Conservation (phyloP, 2,113 vertebrate genomes). For the Herpetotheres cachinnans region DNA sequence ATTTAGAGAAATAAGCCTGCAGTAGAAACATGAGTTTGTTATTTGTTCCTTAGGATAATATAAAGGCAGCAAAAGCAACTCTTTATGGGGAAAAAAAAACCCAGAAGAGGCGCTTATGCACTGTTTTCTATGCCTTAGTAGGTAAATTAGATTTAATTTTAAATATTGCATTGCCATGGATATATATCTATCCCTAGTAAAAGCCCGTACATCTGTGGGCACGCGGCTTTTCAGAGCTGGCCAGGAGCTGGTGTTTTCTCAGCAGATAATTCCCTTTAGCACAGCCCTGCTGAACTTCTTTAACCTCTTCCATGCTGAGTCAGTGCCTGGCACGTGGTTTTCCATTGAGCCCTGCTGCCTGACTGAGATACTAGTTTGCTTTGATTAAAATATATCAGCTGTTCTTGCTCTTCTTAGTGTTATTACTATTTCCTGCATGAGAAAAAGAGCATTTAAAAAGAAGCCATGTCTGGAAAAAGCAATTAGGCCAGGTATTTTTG, state of each 20-base stretch:
- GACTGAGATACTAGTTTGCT: neutral
- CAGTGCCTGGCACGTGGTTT: neutral
- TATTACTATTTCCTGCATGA: neutral
- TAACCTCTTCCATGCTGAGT: neutral
- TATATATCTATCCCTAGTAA: neutral
- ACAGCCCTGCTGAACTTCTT: neutral
- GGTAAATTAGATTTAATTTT: neutral
- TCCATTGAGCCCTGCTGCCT: neutral
- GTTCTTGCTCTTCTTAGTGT: neutral
- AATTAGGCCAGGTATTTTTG: neutral
- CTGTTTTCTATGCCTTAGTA: neutral
- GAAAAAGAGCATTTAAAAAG: neutral
- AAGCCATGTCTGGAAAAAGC: neutral
- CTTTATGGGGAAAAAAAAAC: neutral
- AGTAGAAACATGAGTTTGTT: neutral
- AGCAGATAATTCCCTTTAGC: neutral
- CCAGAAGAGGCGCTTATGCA: neutral
- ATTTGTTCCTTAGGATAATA: neutral
- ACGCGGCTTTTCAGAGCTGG: neutral
- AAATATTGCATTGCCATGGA: fast-evolving
- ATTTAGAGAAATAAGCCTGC: neutral
- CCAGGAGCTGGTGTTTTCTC: neutral
- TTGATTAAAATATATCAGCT: slow-evolving; percentile 16
- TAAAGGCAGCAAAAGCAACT: neutral
- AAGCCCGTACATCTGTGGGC: fast-evolving